These are phyloP conservation scores for Pollachius pollachius DNA, from an alignment of 2,113 vertebrate genomes.

Conservation along the genomic window DNA sequence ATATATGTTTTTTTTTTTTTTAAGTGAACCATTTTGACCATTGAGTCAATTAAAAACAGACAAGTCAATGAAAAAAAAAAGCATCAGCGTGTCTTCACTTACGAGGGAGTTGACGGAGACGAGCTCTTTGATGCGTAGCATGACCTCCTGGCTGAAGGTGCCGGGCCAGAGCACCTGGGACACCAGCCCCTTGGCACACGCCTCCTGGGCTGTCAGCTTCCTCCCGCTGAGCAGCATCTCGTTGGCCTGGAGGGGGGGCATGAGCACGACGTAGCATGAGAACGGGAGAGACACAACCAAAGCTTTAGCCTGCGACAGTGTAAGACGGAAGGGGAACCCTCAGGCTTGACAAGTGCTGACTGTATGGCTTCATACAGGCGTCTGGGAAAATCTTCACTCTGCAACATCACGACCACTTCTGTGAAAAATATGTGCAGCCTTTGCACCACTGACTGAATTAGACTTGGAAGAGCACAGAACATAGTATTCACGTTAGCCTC, in stretches of 20 bases:
- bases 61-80: constrained; percentile 17
- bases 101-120: constrained; percentile 88
- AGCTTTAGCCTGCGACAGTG: too few species aligned
- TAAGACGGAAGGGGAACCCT: too few species aligned
- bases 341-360: too few species aligned
- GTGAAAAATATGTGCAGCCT: too few species aligned
- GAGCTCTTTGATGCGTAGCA: constrained; percentile 94
- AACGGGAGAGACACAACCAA: neutral
- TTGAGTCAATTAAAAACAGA: constrained; percentile 28
- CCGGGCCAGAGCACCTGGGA: constrained; percentile 97
- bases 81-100: constrained; percentile 54
- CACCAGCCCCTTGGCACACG: constrained; percentile 92
- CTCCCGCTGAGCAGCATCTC: constrained; percentile 95
- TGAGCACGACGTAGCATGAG: neutral
- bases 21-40: too few species aligned
- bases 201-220: constrained; percentile 95
- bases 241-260: constrained; percentile 78
- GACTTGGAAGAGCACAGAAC: too few species aligned
- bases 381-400: too few species aligned
- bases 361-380: too few species aligned
- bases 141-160: constrained; percentile 96
- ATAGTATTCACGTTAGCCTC: too few species aligned
- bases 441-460: too few species aligned
- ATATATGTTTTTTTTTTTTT: neutral
- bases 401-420: too few species aligned